Percentiles rank a stretch among this genome's conserved stretches.
These are phyloP conservation scores for Bombus turneri DNA, from an alignment of 1,140 invertebrate genomes.

Conservation along the genomic window DNA sequence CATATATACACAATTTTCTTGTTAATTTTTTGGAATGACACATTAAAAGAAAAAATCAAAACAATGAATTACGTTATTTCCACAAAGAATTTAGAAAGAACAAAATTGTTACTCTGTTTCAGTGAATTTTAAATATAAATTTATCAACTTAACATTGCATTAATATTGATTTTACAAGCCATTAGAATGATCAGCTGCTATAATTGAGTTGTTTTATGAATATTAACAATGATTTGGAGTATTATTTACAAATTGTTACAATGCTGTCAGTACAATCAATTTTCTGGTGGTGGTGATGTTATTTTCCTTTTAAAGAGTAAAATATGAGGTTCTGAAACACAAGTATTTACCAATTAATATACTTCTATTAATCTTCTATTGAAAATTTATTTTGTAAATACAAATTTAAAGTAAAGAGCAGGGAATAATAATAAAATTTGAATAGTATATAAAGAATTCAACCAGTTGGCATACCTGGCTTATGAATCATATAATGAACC, in stretches of 20 bases:
- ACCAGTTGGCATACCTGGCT: constrained; percentile 87
- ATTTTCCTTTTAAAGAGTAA: constrained; percentile 86
- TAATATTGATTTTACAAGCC: background rate
- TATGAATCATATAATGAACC: constrained; percentile 97
- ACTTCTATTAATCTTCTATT: background rate
- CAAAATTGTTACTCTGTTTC: background rate
- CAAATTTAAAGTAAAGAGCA: background rate
- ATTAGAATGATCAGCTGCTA: background rate
- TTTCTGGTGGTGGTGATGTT: constrained; percentile 81
- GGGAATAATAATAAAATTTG: background rate
- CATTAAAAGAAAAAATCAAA: constrained; percentile 52
- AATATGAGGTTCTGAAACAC: constrained; percentile 86
- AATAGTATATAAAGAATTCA: background rate
- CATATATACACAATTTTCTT: constrained; percentile 73
- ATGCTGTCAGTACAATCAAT: constrained; percentile 62
- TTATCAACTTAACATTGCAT: background rate
- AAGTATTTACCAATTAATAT: constrained; percentile 7
- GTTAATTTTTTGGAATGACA: constrained; percentile 58
- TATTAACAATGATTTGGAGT: constrained; percentile 70
- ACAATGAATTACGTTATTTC: constrained; percentile 36
- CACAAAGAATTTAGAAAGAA: constrained; percentile 21
- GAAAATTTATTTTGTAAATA: background rate
- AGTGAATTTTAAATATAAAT: constrained; percentile 12
- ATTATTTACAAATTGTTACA: constrained; percentile 56
- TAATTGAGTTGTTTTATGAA: constrained; percentile 55